These are phyloP conservation scores for Leucophenga montana DNA, from an alignment of 2,888 invertebrate species.

Conservation along the genomic window DNA sequence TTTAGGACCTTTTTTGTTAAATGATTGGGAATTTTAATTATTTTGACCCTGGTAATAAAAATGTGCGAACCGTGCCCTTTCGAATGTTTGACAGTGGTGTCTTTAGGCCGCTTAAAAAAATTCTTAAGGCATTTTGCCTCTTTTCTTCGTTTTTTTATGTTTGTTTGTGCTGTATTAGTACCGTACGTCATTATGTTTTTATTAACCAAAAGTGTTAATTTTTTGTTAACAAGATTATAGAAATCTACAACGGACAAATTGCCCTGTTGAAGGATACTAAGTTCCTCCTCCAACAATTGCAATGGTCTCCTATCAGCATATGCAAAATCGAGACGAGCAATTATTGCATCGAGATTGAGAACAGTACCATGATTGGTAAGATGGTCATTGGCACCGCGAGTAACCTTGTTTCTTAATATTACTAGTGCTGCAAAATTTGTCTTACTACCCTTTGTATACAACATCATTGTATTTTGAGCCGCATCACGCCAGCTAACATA, in stretches of 20 bases:
- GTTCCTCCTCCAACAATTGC: constrained; percentile 36
- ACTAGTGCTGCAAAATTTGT: constrained; percentile 34
- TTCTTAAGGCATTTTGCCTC: constrained; percentile 23
- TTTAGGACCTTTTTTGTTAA: background rate
- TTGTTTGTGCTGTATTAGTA: background rate
- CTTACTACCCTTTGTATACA: constrained; percentile 33
- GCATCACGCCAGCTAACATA: constrained; percentile 38
- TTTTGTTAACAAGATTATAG: constrained; percentile 31
- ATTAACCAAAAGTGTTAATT: constrained; percentile 24
- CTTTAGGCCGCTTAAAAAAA: constrained; percentile 32
- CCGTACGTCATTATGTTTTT: constrained; percentile 28
- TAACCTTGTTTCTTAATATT: constrained; percentile 31
- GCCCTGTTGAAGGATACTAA: constrained; percentile 34
- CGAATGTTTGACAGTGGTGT: constrained; percentile 31
- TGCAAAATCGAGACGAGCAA: constrained; percentile 33
- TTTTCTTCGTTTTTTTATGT: constrained; percentile 29
- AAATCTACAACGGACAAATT: constrained; percentile 24
- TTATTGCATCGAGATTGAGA: constrained; percentile 35
- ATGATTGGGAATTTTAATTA: background rate
- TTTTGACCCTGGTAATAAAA: background rate
- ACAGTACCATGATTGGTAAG: constrained; percentile 35
- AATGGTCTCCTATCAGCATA: constrained; percentile 35
- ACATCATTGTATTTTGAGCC: constrained; percentile 33
- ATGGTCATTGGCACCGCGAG: constrained; percentile 10
- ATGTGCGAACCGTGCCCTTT: constrained; percentile 29